phyloP scores from a whole-genome alignment of 2,888 invertebrate genomes.

The Lumbricus terrestris region DNA sequence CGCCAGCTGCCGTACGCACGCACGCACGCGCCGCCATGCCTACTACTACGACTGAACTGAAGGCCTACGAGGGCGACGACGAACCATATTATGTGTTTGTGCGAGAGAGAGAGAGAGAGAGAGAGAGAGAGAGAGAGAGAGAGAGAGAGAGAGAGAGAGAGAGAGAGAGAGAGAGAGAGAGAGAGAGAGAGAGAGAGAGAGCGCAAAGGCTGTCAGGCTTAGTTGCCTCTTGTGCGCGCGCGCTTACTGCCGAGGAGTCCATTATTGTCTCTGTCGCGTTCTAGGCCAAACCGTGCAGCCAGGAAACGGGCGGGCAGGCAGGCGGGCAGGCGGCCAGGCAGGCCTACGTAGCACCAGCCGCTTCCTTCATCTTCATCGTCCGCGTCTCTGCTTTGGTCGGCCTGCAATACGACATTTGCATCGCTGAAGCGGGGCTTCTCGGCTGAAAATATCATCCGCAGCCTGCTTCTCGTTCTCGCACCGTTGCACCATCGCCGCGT shows the following conservation, averaged over 20 bases:
- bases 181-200: no score
- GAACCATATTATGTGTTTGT: no score
- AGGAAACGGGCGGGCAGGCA: background rate
- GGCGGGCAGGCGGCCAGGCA: background rate
- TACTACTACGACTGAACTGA: no score
- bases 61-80: no score
- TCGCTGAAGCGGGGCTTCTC: background rate
- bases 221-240: background rate
- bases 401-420: background rate
- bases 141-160: no score
- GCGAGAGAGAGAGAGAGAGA: no score
- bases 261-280: background rate
- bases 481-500: background rate
- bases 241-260: background rate
- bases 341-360: background rate
- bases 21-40: no score
- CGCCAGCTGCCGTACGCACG: no score
- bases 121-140: no score
- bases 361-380: background rate
- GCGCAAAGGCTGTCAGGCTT: background rate
- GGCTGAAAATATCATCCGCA: constrained; percentile 3
- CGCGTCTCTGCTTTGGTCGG: background rate
- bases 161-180: no score
- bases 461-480: no score
- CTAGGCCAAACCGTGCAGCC: background rate